These are phyloP conservation scores for Axinella damicornis DNA, from an alignment of 37 sponge, comb jelly and placozoan species.

Conservation along the genomic window DNA sequence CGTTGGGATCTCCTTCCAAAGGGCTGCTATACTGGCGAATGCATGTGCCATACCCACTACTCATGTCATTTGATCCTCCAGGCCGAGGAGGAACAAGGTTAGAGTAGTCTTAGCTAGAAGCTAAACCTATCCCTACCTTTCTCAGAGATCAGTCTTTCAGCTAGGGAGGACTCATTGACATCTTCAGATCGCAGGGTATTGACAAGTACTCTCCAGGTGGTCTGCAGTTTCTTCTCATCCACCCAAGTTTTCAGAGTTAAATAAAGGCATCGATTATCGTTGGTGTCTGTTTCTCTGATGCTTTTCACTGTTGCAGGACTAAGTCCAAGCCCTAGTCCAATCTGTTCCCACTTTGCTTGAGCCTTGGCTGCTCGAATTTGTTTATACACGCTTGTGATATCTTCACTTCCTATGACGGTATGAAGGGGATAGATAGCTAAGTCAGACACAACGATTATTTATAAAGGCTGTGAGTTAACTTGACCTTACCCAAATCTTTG, in stretches of 20 bases:
- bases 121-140: not conserved
- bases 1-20: too few species aligned
- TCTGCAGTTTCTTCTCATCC: not conserved
- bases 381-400: not conserved
- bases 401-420: not conserved
- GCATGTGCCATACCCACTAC: too few species aligned
- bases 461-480: too few species aligned
- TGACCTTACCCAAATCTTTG: too few species aligned
- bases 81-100: too few species aligned
- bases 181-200: not conserved
- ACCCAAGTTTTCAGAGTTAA: not conserved
- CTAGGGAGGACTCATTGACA: constrained; percentile 4
- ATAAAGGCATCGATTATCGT: not conserved
- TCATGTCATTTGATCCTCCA: too few species aligned
- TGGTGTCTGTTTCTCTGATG: not conserved
- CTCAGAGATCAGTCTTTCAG: constrained; percentile 4
- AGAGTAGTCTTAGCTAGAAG: too few species aligned
- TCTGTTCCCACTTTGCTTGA: constrained; percentile 21
- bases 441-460: too few species aligned
- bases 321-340: constrained; percentile 8
- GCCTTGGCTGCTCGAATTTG: not conserved
- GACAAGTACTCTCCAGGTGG: constrained; percentile 15
- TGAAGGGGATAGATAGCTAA: too few species aligned
- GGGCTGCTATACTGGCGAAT: too few species aligned
- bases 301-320: not conserved